A percentile compares a stretch with the other conserved stretches of the same genome.
These are phyloP conservation scores for Sander lucioperca DNA, from an alignment of 2,113 vertebrate genomes.

Conservation along the genomic window DNA sequence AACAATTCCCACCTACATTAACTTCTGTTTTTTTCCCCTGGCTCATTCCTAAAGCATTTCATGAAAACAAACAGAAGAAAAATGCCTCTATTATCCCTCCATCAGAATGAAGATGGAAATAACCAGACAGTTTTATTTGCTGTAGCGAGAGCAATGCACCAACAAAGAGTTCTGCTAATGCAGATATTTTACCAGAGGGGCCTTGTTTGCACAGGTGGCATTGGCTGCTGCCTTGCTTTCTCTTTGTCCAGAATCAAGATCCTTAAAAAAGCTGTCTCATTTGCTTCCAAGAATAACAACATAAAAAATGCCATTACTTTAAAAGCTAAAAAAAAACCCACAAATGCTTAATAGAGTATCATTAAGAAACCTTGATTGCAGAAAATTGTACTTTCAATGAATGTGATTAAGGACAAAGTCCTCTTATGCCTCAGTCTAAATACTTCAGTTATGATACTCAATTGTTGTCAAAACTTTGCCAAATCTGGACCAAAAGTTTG, in stretches of 20 bases:
- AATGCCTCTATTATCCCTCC: conserved; percentile 37
- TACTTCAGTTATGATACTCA: conserved; percentile 26
- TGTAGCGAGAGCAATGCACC: conserved; percentile 47
- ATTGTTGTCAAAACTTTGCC: conserved; percentile 47
- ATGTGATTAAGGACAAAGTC: conserved; percentile 72
- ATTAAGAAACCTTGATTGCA: conserved; percentile 79
- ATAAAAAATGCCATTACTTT: conserved; percentile 74
- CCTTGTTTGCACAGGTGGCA: conserved; percentile 84
- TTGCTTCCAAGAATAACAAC: conserved; percentile 76
- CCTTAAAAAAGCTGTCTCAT: conserved; percentile 63
- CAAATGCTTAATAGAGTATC: conserved; percentile 72
- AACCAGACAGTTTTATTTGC: conserved; percentile 59
- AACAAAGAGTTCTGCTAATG: conserved; percentile 53
- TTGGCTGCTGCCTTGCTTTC: conserved; percentile 72
- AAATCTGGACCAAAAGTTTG: conserved; percentile 37
- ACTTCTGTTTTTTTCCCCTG: conserved; percentile 14
- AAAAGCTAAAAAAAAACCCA: conserved; percentile 38
- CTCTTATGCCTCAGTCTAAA: conserved; percentile 59
- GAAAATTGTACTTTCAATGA: conserved; percentile 75
- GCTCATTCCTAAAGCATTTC: conserved; percentile 34
- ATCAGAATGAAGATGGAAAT: conserved; percentile 53
- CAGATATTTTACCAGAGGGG: conserved; percentile 65
- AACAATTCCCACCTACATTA: conserved; percentile 31
- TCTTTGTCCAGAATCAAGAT: conserved; percentile 74
- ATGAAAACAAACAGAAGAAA: conserved; percentile 55